Evolutionary conservation across 2,797 vertebrate genomes (phyloP), one percentile per base, ranked within the genome.

Genomic region (Kryptolebias ocellatus): DNA sequence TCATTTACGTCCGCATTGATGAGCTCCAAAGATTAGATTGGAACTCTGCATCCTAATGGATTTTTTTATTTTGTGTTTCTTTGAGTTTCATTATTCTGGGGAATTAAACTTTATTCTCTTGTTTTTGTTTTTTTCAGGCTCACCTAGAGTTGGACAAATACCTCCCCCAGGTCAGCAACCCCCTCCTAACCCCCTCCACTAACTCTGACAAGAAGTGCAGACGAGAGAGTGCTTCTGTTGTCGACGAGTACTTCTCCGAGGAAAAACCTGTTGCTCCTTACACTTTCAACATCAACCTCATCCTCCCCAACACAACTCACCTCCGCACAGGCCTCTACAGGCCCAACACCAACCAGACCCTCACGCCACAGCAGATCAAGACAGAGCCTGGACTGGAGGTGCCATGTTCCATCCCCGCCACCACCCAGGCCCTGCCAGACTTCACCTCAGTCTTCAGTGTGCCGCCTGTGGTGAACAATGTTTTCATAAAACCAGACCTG

Each of bases 381-480:
- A 94, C 89, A 0, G 96, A 97, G 62, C 96, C 96, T 0, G 94
- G 94, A 12, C 55, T 93, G 51, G 96, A 96, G 0, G 66, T 92
- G 29, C 90, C 95, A 5, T 85, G 93, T 61, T 80, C 92, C 62
- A 87, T 90, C 0, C 72, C 94, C 67, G 14, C 87, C 0, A 4
- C 87, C 74, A 92, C 90, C 0, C 94, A 95, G 88, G 93, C 95
- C 1, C 91, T 98, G 45, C 96, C 96, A 0, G 96, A 96, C 83
- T 98, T 97, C 92, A 97, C 96, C 73, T 97, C 96, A 0, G 95
- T 97, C 68, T 98, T 98, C 93, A 97, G 92, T 72, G 80, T 96
- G 78, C 94, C 95, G 0, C 96, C 96, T 28, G 94, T 94, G 0
- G 93, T 92, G 76, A 96, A 93, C 90, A 95, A 85, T 45, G 93